Evolutionary conservation across 37 sponge, comb jelly and placozoan genomes (phyloP), one percentile per base, ranked within the genome.

Genomic region (Agelas oroides): DNA sequence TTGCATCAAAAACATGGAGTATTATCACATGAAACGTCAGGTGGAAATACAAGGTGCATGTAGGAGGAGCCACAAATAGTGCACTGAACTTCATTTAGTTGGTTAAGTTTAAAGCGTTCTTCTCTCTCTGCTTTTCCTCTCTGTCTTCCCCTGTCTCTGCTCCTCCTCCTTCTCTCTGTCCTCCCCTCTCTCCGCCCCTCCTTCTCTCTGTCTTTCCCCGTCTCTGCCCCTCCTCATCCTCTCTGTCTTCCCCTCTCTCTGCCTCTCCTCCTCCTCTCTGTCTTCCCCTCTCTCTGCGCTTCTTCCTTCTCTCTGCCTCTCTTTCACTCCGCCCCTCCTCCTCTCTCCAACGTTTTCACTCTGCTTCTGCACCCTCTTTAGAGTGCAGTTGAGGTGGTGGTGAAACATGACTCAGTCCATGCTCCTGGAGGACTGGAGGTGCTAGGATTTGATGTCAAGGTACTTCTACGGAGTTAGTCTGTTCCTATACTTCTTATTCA

Each of bases 391-490:
- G 54, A 40, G 2, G 86, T 96, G 28, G 55, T 64, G 54, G 84
- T 77, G 1, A 66, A 66, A 20, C 65, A 55, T 52, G 65, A 86
- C 20, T 84, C 88, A 38, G 71, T 71, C 13, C 72, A 55, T 5
- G 78, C 52, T 25, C 62, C 90, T 17, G 25, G 55, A 38, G 88
- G 82, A 30, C 78, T 88, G 12, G 33, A 35, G 20, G 87, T 96
- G 28, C 60, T 77, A 1, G 94, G 94, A 28, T 96, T 88, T 75
- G 97, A 96, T 88, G 92, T 90, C 11, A 80, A 75, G 31, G 97
- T n/a, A n/a, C n/a, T n/a, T n/a, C n/a, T 91, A 66, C 13, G 75
- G 74, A 16, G 14, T 40, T 2, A 59, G 59, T 3, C 37, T 70
- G 70, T 28, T 62, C 63, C 5, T 13, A n/a, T 27, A 76, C 61